These are phyloP conservation scores for Meteorus cinctellus DNA, from an alignment of 2,888 invertebrate species.

Conservation along the genomic window DNA sequence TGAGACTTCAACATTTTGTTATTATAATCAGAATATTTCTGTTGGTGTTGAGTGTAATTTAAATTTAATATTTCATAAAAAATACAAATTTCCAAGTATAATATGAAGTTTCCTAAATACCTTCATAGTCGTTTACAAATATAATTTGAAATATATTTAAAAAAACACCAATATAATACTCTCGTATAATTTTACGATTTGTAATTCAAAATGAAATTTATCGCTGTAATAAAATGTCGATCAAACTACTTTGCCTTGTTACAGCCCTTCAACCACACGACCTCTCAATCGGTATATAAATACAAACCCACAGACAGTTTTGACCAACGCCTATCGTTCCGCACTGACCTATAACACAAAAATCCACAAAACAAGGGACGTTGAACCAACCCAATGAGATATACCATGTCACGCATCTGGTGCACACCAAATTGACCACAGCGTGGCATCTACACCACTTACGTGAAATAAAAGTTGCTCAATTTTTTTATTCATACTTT, in stretches of 20 bases:
- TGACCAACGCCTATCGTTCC: background rate
- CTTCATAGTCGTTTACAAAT: too few relatives aligned
- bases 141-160: too few relatives aligned
- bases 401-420: slow-evolving; percentile 38
- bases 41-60: too few relatives aligned
- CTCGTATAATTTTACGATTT: too few relatives aligned
- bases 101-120: too few relatives aligned
- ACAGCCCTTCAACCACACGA: background rate
- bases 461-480: background rate
- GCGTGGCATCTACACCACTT: background rate
- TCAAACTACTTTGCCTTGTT: background rate
- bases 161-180: too few relatives aligned
- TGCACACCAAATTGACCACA: slow-evolving; percentile 38
- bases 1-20: background rate
- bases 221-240: too few relatives aligned
- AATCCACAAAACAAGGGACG: slow-evolving; percentile 18
- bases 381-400: slow-evolving; percentile 21
- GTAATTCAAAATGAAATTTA: too few relatives aligned
- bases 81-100: too few relatives aligned
- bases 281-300: slow-evolving; percentile 2
- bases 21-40: too few relatives aligned
- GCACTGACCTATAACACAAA: slow-evolving; percentile 57
- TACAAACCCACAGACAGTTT: background rate
- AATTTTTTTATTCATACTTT: slow-evolving; percentile 15
- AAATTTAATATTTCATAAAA: too few relatives aligned